These are phyloP conservation scores for Diadumene lineata DNA, from an alignment of 92 coral and sea anemone genomes.

Conservation along the genomic window DNA sequence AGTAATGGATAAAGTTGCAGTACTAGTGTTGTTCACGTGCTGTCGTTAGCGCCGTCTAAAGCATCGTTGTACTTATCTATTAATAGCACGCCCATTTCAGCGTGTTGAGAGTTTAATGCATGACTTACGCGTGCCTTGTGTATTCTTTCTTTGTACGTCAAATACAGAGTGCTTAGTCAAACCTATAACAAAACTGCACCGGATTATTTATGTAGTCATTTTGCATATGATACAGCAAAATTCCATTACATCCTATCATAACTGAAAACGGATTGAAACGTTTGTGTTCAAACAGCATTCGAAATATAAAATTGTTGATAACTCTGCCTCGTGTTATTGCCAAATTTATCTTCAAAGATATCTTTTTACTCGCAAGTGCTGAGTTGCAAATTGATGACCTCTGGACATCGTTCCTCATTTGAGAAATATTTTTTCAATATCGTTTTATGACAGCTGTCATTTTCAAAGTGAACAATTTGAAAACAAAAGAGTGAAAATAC, in stretches of 20 bases:
- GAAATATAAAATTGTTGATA: not conserved
- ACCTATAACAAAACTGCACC: slow-evolving; percentile 13
- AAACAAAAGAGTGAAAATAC: not conserved
- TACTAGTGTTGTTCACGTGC: not conserved
- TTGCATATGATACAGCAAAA: not conserved
- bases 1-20: not conserved
- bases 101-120: slow-evolving; percentile 17
- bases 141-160: slow-evolving; percentile 11
- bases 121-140: slow-evolving; percentile 42
- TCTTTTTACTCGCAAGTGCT: slow-evolving; percentile 1
- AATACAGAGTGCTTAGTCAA: slow-evolving; percentile 3
- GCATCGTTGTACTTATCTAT: not conserved
- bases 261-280: not conserved
- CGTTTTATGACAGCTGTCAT: slow-evolving; percentile 4
- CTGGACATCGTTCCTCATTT: not conserved
- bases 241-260: not conserved
- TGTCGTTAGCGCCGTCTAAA: not conserved
- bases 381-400: slow-evolving; percentile 20
- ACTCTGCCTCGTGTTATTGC: not conserved
- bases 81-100: not conserved
- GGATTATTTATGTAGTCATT: not conserved
- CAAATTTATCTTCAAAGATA: not conserved
- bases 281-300: not conserved
- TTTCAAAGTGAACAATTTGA: not conserved
- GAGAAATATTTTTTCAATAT: not conserved